These are phyloP conservation scores for Macheiramphus alcinus DNA, from an alignment of 2,113 vertebrate species.

Conservation along the genomic window DNA sequence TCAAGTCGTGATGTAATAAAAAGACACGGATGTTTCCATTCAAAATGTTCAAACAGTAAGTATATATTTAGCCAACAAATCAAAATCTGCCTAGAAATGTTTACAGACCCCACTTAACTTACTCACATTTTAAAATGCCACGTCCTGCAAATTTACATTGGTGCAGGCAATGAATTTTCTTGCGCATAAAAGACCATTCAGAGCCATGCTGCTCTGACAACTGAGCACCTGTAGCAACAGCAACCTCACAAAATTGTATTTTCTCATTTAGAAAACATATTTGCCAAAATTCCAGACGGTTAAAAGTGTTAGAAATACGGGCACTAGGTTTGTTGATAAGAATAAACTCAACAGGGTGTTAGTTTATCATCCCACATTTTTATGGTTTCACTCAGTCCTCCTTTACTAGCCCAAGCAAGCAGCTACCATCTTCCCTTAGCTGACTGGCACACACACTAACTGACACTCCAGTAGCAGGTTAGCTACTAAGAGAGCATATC, in stretches of 20 bases:
- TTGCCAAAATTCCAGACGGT: not conserved
- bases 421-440: not conserved
- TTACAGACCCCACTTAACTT: constrained; percentile 21
- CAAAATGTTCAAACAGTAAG: not conserved
- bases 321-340: not conserved
- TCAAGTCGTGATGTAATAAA: not conserved
- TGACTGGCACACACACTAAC: not conserved
- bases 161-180: not conserved
- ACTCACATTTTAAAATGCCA: constrained; percentile 25
- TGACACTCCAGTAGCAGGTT: not conserved
- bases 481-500: not conserved
- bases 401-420: not conserved
- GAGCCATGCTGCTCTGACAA: not conserved
- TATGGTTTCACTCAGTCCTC: not conserved
- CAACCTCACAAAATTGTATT: not conserved
- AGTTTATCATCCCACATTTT: not conserved
- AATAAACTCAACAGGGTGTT: not conserved
- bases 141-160: not conserved
- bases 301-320: not conserved
- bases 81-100: not conserved
- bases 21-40: not conserved
- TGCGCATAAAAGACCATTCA: not conserved
- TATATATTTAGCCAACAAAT: not conserved
- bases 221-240: not conserved
- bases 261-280: not conserved